Percentiles rank a stretch among this genome's conserved stretches.
These are phyloP conservation scores for Cyclura pinguis DNA, from an alignment of 2,797 vertebrate genomes.

Conservation along the genomic window DNA sequence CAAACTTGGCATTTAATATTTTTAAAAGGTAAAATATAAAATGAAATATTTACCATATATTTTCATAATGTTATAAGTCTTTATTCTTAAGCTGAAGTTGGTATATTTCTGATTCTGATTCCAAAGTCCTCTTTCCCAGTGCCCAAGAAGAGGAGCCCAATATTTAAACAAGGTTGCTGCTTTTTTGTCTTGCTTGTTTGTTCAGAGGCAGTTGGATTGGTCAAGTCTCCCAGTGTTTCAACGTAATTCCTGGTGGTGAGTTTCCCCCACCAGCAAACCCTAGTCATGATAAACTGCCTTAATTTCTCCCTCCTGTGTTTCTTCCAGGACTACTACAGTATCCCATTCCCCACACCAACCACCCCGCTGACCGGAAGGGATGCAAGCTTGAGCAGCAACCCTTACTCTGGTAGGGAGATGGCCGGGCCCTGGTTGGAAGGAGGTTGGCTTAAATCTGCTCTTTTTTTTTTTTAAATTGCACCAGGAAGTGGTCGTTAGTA, in stretches of 20 bases:
- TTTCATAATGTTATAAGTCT: too few relatives aligned
- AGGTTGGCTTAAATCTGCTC: neutral
- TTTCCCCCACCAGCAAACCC: neutral
- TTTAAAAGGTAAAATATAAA: too few relatives aligned
- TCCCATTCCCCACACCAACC: slow-evolving; percentile 95
- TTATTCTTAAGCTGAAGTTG: too few relatives aligned
- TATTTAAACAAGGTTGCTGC: neutral
- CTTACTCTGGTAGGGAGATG: slow-evolving; percentile 90
- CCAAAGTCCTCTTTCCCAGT: neutral
- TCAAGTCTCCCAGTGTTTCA: neutral
- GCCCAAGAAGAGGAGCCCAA: neutral
- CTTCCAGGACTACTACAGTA: slow-evolving; percentile 97
- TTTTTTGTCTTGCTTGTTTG: neutral
- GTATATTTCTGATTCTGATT: too few relatives aligned
- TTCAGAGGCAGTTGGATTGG: neutral
- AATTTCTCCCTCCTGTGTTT: slow-evolving; percentile 28
- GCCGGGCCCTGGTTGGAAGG: neutral
- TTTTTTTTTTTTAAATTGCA: too few relatives aligned
- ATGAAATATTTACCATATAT: too few relatives aligned
- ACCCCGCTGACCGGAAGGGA: slow-evolving; percentile 95
- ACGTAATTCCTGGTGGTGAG: neutral
- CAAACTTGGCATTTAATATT: too few relatives aligned
- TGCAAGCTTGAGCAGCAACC: slow-evolving; percentile 93
- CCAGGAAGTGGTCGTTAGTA: neutral
- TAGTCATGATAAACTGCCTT: neutral